phyloP scores from a whole-genome alignment of 2,113 vertebrate genomes.

The Uropsilus gracilis region DNA sequence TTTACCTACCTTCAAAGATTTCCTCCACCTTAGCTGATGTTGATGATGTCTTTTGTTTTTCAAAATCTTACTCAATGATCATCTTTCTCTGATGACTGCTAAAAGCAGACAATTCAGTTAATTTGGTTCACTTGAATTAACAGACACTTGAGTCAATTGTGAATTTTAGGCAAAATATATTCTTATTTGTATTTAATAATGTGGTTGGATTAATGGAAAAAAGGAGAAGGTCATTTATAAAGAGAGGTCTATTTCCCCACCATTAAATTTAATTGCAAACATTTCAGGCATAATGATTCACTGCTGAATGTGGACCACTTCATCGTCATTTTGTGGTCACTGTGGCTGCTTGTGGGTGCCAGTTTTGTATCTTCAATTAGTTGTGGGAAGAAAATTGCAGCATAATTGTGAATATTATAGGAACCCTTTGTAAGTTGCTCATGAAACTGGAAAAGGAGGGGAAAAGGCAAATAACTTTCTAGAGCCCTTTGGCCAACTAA shows the following conservation, averaged over 20 bases:
- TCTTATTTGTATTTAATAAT: conserved; percentile 59
- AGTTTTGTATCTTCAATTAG: conserved; percentile 65
- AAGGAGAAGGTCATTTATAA: background rate
- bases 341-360: conserved; percentile 55
- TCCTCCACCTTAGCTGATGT: background rate
- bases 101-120: background rate
- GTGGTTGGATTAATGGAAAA: conserved; percentile 41
- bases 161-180: conserved; percentile 59
- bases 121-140: background rate
- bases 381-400: conserved; percentile 57
- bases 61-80: background rate
- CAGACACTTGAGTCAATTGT: conserved; percentile 13
- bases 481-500: background rate
- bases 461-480: background rate
- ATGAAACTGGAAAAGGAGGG: background rate
- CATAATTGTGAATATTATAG: background rate
- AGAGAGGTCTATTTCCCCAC: conserved; percentile 54
- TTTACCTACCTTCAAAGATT: background rate
- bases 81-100: background rate
- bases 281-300: conserved; percentile 66
- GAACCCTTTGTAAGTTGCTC: background rate
- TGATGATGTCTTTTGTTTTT: background rate
- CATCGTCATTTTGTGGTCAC: conserved; percentile 49
- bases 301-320: background rate
- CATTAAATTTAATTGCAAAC: conserved; percentile 73